Conservation (phyloP, 2,113 vertebrate species). For the Actenoides hombroni region DNA sequence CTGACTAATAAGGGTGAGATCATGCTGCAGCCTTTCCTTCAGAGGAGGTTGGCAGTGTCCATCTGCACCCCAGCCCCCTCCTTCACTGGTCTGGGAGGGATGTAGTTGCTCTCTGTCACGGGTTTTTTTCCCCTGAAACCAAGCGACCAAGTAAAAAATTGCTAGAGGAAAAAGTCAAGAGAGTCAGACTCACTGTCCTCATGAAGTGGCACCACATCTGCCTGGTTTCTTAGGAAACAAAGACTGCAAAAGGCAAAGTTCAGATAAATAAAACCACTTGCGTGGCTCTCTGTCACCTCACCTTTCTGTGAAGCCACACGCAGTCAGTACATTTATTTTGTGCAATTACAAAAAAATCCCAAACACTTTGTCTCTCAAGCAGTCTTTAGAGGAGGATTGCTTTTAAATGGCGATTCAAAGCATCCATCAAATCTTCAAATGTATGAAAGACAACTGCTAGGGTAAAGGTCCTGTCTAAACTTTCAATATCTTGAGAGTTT, state of each 20-base stretch:
- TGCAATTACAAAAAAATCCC: neutral
- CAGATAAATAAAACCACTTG: conserved; percentile 19
- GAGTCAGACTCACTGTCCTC: neutral
- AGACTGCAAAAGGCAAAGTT: conserved; percentile 33
- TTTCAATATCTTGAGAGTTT: neutral
- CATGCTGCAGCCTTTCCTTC: neutral
- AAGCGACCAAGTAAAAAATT: neutral
- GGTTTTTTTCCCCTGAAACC: neutral
- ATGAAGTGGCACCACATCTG: neutral
- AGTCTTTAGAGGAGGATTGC: neutral
- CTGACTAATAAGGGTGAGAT: conserved; percentile 21
- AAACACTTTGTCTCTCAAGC: neutral
- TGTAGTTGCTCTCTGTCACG: neutral
- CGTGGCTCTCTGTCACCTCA: neutral
- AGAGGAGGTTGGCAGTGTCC: neutral
- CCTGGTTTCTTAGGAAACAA: conserved; percentile 45
- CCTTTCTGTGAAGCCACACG: neutral
- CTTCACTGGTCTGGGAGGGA: neutral
- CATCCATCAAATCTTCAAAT: neutral
- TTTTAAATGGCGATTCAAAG: neutral
- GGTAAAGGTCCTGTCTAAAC: neutral
- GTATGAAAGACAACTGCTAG: neutral
- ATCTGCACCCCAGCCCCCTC: neutral
- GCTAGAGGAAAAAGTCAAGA: neutral
- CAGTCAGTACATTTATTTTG: neutral